These are phyloP conservation scores for Cryptosula pallasiana DNA, from an alignment of 2,888 invertebrate species.

Conservation along the genomic window DNA sequence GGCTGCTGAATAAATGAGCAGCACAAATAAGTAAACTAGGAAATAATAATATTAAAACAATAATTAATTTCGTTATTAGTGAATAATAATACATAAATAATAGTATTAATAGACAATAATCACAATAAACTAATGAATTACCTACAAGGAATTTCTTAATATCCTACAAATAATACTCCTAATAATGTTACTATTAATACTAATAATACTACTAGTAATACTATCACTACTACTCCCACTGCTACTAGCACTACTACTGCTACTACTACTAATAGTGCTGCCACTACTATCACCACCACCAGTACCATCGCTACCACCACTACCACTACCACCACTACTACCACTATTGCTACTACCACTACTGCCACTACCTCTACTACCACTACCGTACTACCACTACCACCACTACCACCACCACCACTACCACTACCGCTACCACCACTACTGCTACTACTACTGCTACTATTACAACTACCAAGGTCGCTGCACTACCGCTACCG, in stretches of 20 bases:
- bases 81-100: too few relatives aligned
- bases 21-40: too few relatives aligned
- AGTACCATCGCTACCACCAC: constrained; percentile 23
- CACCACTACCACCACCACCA: constrained; percentile 26
- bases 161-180: background rate
- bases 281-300: constrained; percentile 20
- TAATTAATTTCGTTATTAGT: too few relatives aligned
- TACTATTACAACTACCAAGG: constrained; percentile 24
- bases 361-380: constrained; percentile 1
- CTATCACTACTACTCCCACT: background rate
- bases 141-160: too few relatives aligned
- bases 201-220: background rate
- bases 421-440: constrained; percentile 24
- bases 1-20: too few relatives aligned
- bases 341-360: constrained; percentile 19
- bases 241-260: constrained; percentile 6
- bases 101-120: too few relatives aligned
- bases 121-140: too few relatives aligned
- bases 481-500: constrained; percentile 23
- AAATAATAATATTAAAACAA: too few relatives aligned
- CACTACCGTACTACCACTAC: constrained; percentile 26
- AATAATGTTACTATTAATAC: background rate
- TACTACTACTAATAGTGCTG: constrained; percentile 14
- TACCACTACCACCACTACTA: constrained; percentile 17
- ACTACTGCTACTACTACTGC: constrained; percentile 25